Evolutionary conservation across 2,113 vertebrate genomes (phyloP).

Genomic region (Notiomystis cincta): DNA sequence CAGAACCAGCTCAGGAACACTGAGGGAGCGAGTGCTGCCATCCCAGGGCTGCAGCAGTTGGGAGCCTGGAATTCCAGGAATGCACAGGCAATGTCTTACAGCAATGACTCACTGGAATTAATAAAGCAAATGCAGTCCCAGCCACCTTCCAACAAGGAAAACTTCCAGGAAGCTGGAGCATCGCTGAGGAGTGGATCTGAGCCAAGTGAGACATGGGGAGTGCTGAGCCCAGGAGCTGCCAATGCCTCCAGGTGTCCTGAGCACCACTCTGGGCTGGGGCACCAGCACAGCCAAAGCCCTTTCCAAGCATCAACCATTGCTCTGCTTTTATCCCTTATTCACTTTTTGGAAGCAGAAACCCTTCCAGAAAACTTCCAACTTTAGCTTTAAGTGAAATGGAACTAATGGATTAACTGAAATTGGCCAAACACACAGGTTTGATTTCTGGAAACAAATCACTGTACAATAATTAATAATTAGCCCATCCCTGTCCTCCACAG

Average conservation of each 20-base stretch:
- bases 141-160: neutral
- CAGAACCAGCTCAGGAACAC: neutral
- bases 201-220: neutral
- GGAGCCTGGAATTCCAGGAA: slow-evolving; percentile 49
- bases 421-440: neutral
- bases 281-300: neutral
- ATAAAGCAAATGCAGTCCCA: neutral
- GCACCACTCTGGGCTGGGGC: neutral
- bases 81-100: neutral
- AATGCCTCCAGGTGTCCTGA: neutral
- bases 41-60: neutral
- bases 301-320: neutral
- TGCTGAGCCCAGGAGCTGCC: neutral
- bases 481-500: neutral
- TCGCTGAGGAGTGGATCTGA: neutral
- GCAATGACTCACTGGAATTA: neutral
- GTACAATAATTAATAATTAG: neutral
- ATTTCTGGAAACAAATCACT: neutral
- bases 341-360: neutral
- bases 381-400: neutral
- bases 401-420: neutral
- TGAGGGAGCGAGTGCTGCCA: neutral
- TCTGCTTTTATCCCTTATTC: neutral
- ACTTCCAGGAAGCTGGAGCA: neutral
- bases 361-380: neutral